Conservation (phyloP, 2,797 vertebrate species). For the Gallinago stenura region DNA sequence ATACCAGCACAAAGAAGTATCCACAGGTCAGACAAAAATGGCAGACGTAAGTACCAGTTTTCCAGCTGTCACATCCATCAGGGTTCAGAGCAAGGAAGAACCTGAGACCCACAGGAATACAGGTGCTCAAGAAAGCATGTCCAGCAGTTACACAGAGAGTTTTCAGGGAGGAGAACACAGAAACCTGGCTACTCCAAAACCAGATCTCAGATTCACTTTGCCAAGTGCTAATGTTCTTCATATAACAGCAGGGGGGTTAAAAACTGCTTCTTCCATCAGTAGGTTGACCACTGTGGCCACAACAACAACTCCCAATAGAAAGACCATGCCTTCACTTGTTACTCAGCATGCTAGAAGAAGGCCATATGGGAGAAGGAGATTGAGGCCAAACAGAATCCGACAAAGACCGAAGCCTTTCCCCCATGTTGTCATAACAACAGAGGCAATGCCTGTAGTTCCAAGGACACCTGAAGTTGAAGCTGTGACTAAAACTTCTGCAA, state of each 20-base stretch:
- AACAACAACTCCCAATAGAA: background rate
- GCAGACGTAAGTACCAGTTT: background rate
- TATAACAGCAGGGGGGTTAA: background rate
- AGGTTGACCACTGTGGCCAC: background rate
- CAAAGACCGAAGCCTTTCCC: conserved; percentile 70
- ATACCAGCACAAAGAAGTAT: background rate
- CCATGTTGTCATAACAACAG: background rate
- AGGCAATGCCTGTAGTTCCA: background rate
- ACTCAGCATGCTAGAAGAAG: conserved; percentile 73
- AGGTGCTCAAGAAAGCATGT: background rate
- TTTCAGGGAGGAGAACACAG: background rate
- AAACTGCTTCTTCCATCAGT: background rate
- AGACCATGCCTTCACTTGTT: background rate
- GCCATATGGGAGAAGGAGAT: conserved; percentile 76
- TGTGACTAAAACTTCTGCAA: background rate
- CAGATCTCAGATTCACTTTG: background rate
- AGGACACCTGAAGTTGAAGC: background rate
- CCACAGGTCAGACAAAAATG: background rate
- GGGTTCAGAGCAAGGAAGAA: background rate
- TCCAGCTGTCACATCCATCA: background rate
- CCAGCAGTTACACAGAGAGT: background rate
- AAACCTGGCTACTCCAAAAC: background rate
- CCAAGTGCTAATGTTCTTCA: background rate
- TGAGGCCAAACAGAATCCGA: conserved; percentile 80
- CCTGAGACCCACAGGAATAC: background rate